Evolutionary conservation across 2,888 invertebrate species (phyloP).

Genomic region (Erebia palarica): DNA sequence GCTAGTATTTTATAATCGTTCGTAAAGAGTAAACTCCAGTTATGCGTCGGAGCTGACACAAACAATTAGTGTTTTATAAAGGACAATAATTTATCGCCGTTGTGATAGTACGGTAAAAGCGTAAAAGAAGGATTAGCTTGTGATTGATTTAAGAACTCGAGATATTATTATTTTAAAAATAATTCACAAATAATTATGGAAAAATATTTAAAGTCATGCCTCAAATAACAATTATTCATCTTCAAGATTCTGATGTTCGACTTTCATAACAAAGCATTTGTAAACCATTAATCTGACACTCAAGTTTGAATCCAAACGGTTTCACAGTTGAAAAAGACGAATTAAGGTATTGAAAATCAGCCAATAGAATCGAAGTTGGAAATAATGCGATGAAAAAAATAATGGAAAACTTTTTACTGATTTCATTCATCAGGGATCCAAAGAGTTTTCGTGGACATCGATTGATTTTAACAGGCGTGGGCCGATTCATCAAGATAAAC

Average conservation of each 20-base stretch:
- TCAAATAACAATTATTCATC: conserved; percentile 9
- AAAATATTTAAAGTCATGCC: too few relatives aligned
- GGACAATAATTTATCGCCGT: background rate
- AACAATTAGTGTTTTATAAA: too few relatives aligned
- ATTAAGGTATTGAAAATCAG: conserved; percentile 41
- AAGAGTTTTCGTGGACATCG: conserved; percentile 45
- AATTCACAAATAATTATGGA: background rate
- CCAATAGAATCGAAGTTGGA: conserved; percentile 41
- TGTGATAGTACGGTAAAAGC: background rate
- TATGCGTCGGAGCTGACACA: too few relatives aligned
- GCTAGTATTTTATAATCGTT: too few relatives aligned
- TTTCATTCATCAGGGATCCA: conserved; percentile 48
- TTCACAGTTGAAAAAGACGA: conserved; percentile 35
- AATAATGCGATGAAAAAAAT: conserved; percentile 33
- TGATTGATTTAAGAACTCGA: background rate
- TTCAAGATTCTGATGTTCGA: conserved; percentile 9
- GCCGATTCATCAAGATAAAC: conserved; percentile 41
- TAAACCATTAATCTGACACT: conserved; percentile 32
- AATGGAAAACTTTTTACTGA: conserved; percentile 29
- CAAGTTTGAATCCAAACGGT: conserved; percentile 32
- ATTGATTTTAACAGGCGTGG: conserved; percentile 46
- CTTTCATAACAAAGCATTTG: conserved; percentile 32
- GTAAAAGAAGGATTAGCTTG: background rate
- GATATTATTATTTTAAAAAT: background rate
- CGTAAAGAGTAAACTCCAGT: too few relatives aligned